Evolutionary conservation across 64 coral and sea anemone species (phyloP).

Genomic region (Montipora capricornis): DNA sequence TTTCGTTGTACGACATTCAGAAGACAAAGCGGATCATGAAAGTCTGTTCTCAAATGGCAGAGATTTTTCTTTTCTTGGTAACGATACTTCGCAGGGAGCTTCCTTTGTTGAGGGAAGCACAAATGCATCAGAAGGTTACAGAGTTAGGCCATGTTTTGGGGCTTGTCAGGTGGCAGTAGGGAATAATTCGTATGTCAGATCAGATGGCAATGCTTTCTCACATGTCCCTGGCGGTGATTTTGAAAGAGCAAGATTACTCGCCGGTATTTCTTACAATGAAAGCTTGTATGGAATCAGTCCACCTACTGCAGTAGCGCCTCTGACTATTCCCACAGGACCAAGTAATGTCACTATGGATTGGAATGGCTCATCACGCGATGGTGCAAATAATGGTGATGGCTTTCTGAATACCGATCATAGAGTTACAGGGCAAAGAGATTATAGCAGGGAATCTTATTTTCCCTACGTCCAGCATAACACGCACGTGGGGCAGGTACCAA

Average conservation of each 20-base stretch:
- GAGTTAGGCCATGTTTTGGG: neutral
- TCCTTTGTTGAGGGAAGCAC: neutral
- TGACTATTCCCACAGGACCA: neutral
- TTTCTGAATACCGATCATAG: neutral
- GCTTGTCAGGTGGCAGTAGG: neutral
- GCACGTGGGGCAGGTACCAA: neutral
- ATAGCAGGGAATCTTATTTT: neutral
- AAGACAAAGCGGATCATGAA: neutral
- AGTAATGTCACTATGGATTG: neutral
- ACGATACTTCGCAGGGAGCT: neutral
- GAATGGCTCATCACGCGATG: neutral
- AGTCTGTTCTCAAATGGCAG: neutral
- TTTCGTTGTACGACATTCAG: neutral
- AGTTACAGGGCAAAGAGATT: neutral
- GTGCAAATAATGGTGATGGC: neutral
- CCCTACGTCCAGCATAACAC: neutral
- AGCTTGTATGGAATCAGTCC: neutral
- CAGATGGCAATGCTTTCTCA: neutral
- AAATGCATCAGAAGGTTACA: neutral
- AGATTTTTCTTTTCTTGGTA: neutral
- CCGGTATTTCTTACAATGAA: neutral
- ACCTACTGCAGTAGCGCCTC: neutral
- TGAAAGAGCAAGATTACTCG: neutral
- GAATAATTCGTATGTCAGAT: neutral
- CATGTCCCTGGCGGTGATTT: no score